These are phyloP conservation scores for Ophiodon elongatus DNA, from an alignment of 2,113 vertebrate genomes.

Conservation along the genomic window DNA sequence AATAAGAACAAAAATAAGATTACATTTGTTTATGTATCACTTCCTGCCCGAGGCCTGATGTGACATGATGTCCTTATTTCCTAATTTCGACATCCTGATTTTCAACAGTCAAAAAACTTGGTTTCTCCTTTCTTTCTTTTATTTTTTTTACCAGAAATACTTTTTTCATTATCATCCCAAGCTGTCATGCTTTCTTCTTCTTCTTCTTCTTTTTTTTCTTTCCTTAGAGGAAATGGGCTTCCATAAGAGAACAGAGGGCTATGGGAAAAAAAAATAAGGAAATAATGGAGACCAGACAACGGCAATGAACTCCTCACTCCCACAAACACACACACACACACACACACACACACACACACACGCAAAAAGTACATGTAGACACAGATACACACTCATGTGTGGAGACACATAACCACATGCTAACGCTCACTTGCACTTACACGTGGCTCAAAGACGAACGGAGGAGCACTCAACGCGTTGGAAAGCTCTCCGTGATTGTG, in stretches of 20 bases:
- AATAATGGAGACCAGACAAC: slow-evolving; percentile 67
- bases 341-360: slow-evolving; percentile 9
- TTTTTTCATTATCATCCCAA: neutral
- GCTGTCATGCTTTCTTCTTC: neutral
- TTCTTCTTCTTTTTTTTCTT: neutral
- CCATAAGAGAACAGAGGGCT: slow-evolving; percentile 7
- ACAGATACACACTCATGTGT: slow-evolving; percentile 42
- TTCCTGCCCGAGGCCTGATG: neutral
- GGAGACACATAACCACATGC: slow-evolving; percentile 44
- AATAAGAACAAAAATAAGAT: neutral
- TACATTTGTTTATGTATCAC: no score
- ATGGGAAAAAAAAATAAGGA: slow-evolving; percentile 50
- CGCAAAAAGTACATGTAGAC: slow-evolving; percentile 30
- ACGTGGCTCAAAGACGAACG: slow-evolving; percentile 36
- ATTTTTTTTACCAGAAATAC: neutral
- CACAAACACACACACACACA: slow-evolving; percentile 21
- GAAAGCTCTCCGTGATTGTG: slow-evolving; percentile 15
- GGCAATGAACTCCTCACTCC: slow-evolving; percentile 40
- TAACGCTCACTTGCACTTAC: slow-evolving; percentile 41
- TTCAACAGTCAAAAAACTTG: neutral
- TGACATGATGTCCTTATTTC: neutral
- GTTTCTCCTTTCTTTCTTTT: neutral
- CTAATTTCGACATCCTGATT: neutral
- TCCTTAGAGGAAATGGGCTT: slow-evolving; percentile 20
- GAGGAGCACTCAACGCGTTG: slow-evolving; percentile 13